A percentile compares a stretch with the other conserved stretches of the same genome.
Evolutionary conservation across 1,140 invertebrate species (phyloP).

Genomic region (Homalodisca vitripennis): DNA sequence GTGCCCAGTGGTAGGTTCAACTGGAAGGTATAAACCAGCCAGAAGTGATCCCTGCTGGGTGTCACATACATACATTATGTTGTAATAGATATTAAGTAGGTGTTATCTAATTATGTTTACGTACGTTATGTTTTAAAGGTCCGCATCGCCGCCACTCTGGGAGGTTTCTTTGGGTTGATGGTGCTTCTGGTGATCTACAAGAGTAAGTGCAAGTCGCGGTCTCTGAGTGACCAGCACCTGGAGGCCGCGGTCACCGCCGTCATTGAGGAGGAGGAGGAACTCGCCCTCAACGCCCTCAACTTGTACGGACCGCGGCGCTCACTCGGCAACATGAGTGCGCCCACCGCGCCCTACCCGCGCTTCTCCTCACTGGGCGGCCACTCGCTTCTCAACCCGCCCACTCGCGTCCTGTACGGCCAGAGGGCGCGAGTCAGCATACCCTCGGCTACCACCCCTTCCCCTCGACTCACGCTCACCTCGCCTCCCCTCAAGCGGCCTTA

Average conservation of each 20-base stretch:
- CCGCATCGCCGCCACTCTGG: conserved; percentile 82
- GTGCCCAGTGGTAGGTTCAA: too few species aligned
- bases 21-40: too few species aligned
- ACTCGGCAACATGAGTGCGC: conserved; percentile 23
- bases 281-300: conserved; percentile 16
- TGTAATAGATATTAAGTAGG: too few species aligned
- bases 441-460: not conserved
- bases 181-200: conserved; percentile 85
- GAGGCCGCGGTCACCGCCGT: conserved; percentile 71
- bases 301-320: conserved; percentile 22
- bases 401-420: conserved; percentile 4
- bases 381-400: conserved; percentile 27
- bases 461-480: conserved; percentile 25
- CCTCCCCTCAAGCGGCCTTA: conserved; percentile 29
- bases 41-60: too few species aligned
- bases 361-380: conserved; percentile 32
- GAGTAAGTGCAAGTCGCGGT: conserved; percentile 61
- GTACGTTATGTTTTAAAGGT: too few species aligned
- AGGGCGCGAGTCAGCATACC: conserved; percentile 22
- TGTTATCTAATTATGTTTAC: too few species aligned
- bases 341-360: conserved; percentile 22
- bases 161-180: conserved; percentile 85
- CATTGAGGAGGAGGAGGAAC: conserved; percentile 67
- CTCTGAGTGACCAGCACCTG: conserved; percentile 52
- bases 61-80: too few species aligned